These are phyloP conservation scores for Proterorhinus semilunaris DNA, from an alignment of 2,113 vertebrate species.

Conservation along the genomic window DNA sequence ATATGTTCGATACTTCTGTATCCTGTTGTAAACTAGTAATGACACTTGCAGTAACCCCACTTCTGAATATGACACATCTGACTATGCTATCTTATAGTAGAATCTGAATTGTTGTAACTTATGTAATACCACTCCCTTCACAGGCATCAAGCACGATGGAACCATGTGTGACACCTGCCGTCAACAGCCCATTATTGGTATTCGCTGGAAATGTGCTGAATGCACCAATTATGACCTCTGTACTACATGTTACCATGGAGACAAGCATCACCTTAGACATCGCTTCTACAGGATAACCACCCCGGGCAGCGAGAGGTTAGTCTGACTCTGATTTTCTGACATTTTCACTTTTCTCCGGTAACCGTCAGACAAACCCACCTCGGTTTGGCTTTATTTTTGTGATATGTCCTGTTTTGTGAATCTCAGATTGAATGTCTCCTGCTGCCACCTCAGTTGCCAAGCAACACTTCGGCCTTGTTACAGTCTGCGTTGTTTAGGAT, in stretches of 20 bases:
- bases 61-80: background rate
- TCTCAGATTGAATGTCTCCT: conserved; percentile 41
- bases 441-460: conserved; percentile 65
- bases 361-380: conserved; percentile 8
- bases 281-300: conserved; percentile 98
- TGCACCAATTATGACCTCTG: conserved; percentile 99
- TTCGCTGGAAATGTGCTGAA: conserved; percentile 98
- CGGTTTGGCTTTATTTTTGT: conserved; percentile 18
- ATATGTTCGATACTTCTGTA: no score
- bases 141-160: conserved; percentile 98
- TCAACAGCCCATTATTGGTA: conserved; percentile 98
- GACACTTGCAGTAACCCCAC: background rate
- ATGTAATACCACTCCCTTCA: background rate
- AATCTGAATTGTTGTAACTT: background rate
- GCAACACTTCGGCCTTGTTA: conserved; percentile 63
- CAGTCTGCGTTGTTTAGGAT: conserved; percentile 22
- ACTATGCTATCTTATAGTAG: background rate
- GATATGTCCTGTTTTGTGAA: conserved; percentile 49
- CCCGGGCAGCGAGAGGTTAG: conserved; percentile 95
- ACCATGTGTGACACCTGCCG: conserved; percentile 99
- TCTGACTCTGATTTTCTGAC: conserved; percentile 13
- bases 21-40: no score
- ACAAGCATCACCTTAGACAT: conserved; percentile 98
- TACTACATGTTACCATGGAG: conserved; percentile 97
- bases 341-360: background rate